Conservation (phyloP, 2,797 vertebrate species). For the Melanotaenia parkinsoni region DNA sequence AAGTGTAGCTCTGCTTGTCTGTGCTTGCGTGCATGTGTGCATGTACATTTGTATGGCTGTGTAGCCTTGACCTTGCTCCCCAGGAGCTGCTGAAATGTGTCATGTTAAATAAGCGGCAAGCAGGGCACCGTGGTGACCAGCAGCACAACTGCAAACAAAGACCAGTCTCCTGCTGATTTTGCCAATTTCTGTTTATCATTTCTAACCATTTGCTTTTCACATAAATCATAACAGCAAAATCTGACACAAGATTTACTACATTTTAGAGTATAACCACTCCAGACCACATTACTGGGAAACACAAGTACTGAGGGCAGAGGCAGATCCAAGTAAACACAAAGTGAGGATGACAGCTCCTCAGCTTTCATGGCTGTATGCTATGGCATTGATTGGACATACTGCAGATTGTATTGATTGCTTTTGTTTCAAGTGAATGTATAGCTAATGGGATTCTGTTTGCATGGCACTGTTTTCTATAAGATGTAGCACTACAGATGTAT, state of each 20-base stretch:
- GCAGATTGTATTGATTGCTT: constrained; percentile 34
- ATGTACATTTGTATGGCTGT: constrained; percentile 11
- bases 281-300: constrained; percentile 48
- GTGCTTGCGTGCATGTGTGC: constrained; percentile 5
- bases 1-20: constrained; percentile 2
- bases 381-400: constrained; percentile 31
- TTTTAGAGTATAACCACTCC: constrained; percentile 63
- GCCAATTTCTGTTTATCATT: constrained; percentile 66
- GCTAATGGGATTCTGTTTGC: constrained; percentile 1
- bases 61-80: constrained; percentile 63
- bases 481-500: not conserved
- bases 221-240: constrained; percentile 62
- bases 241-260: constrained; percentile 65
- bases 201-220: constrained; percentile 49
- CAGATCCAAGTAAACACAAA: constrained; percentile 53
- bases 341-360: constrained; percentile 28
- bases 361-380: constrained; percentile 21
- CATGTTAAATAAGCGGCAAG: constrained; percentile 70
- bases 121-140: constrained; percentile 52
- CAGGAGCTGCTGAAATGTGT: constrained; percentile 66
- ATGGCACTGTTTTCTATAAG: not conserved
- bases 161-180: constrained; percentile 67
- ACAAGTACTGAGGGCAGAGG: constrained; percentile 30
- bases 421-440: constrained; percentile 29
- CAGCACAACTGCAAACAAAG: constrained; percentile 58